Evolutionary conservation across 2,888 invertebrate genomes (phyloP).

Genomic region (Scaptomyza flava): DNA sequence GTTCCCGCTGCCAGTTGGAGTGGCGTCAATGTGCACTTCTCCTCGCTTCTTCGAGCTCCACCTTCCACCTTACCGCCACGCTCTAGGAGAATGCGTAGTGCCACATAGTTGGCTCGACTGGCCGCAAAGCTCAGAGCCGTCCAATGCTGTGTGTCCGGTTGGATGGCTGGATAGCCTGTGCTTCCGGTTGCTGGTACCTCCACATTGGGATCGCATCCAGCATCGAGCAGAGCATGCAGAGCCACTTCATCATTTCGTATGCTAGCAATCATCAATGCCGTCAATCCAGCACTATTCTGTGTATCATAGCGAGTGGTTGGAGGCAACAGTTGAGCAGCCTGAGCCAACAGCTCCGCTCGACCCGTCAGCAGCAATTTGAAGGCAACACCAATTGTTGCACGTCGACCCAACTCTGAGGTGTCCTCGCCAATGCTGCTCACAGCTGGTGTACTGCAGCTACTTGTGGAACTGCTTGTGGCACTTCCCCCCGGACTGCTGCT

Average conservation of each 20-base stretch:
- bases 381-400: slow-evolving; percentile 90
- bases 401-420: slow-evolving; percentile 86
- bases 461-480: slow-evolving; percentile 55
- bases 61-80: slow-evolving; percentile 94
- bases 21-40: slow-evolving; percentile 94
- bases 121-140: slow-evolving; percentile 94
- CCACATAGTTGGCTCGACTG: slow-evolving; percentile 86
- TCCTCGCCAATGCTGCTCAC: slow-evolving; percentile 75
- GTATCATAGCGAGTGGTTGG: slow-evolving; percentile 90
- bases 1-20: slow-evolving; percentile 94
- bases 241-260: slow-evolving; percentile 92
- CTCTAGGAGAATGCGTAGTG: slow-evolving; percentile 89
- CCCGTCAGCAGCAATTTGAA: slow-evolving; percentile 93
- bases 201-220: slow-evolving; percentile 92
- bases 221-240: slow-evolving; percentile 90
- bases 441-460: slow-evolving; percentile 60
- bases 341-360: slow-evolving; percentile 90
- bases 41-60: slow-evolving; percentile 92
- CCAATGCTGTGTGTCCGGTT: slow-evolving; percentile 92
- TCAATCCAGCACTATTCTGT: slow-evolving; percentile 91
- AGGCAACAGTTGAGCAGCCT: slow-evolving; percentile 91
- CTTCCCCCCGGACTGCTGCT: slow-evolving; percentile 20
- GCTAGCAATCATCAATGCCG: slow-evolving; percentile 93
- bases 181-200: slow-evolving; percentile 87
- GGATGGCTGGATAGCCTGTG: slow-evolving; percentile 86